These are phyloP conservation scores for Phycodurus eques DNA, from an alignment of 2,113 vertebrate genomes.

Conservation along the genomic window DNA sequence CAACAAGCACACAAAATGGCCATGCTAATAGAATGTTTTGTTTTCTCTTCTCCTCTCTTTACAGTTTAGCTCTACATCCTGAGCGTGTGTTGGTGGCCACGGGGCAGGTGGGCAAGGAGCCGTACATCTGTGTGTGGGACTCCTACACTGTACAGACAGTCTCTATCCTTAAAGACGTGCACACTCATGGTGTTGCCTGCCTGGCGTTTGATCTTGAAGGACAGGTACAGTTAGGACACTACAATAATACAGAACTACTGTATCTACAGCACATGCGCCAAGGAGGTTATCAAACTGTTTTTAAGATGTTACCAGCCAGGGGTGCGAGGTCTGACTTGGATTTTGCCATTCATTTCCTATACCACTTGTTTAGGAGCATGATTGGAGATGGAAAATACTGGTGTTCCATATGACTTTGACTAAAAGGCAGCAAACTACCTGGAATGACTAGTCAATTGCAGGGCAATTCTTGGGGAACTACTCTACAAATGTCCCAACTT, in stretches of 20 bases:
- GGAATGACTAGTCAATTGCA: no score
- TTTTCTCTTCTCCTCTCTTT: slow-evolving; percentile 4
- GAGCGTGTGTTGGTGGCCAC: slow-evolving; percentile 95
- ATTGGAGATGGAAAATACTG: not conserved
- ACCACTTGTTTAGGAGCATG: not conserved
- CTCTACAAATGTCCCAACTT: no score
- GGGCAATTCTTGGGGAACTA: no score
- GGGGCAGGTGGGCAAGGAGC: slow-evolving; percentile 97
- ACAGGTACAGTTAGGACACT: slow-evolving; percentile 77
- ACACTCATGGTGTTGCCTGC: slow-evolving; percentile 94
- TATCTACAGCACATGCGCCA: not conserved
- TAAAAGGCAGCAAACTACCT: no score
- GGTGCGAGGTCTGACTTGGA: not conserved
- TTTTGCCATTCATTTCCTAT: not conserved
- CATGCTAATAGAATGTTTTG: slow-evolving; percentile 43
- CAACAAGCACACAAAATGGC: slow-evolving; percentile 17
- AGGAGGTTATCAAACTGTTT: not conserved
- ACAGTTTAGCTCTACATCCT: slow-evolving; percentile 93
- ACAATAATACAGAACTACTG: not conserved
- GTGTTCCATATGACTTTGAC: not conserved
- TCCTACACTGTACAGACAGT: slow-evolving; percentile 93
- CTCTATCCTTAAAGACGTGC: slow-evolving; percentile 91
- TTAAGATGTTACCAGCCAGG: not conserved
- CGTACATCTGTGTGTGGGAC: slow-evolving; percentile 96
- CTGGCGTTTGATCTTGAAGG: slow-evolving; percentile 95